Percentiles rank a stretch among this genome's conserved stretches.
Conservation (phyloP, 2,797 vertebrate species). For the Synanceia verrucosa region DNA sequence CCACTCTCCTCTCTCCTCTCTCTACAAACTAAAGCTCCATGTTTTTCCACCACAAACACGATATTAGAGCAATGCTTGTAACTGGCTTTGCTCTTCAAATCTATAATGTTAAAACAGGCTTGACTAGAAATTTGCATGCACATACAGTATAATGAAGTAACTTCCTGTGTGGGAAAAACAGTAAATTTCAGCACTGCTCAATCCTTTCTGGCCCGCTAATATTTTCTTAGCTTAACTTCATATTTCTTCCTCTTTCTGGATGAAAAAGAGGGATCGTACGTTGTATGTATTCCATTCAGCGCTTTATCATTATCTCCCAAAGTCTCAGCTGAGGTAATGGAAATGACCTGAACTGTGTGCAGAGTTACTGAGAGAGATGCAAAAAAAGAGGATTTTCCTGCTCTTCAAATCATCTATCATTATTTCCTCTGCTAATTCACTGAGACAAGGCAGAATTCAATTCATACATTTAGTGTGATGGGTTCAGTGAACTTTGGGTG, state of each 20-base stretch:
- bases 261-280: constrained; percentile 50
- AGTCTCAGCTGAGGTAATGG: constrained; percentile 63
- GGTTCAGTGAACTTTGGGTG: constrained; percentile 10
- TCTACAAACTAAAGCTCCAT: constrained; percentile 19
- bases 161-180: constrained; percentile 4
- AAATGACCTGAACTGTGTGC: constrained; percentile 72
- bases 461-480: constrained; percentile 28
- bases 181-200: constrained; percentile 11
- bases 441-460: constrained; percentile 34
- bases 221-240: constrained; percentile 60
- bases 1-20: constrained; percentile 8
- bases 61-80: constrained; percentile 40
- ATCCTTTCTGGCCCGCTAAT: constrained; percentile 29
- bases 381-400: constrained; percentile 41
- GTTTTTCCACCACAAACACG: constrained; percentile 26
- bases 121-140: constrained; percentile 65
- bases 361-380: constrained; percentile 51
- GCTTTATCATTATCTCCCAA: constrained; percentile 54
- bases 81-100: constrained; percentile 59
- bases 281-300: constrained; percentile 56
- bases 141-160: constrained; percentile 56
- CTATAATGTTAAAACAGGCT: constrained; percentile 58
- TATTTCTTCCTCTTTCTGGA: constrained; percentile 42
- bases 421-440: constrained; percentile 51
- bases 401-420: constrained; percentile 50